Evolutionary conservation across 2,797 vertebrate species (phyloP).

Genomic region (Acanthopagrus latus): DNA sequence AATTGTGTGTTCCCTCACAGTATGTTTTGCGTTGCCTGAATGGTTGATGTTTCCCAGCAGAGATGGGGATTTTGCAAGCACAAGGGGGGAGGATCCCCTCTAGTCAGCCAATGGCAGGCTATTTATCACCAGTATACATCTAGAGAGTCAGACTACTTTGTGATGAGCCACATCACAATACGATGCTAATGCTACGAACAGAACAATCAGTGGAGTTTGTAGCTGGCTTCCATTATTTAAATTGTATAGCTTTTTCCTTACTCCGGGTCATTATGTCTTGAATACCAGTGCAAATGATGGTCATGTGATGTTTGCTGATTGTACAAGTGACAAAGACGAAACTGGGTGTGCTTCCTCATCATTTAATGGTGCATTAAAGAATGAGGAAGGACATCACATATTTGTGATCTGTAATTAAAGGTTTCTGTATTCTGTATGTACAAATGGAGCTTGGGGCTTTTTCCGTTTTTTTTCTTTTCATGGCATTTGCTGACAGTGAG

Average conservation of each 20-base stretch:
- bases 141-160: neutral
- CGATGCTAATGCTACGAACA: neutral
- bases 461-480: neutral
- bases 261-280: neutral
- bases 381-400: neutral
- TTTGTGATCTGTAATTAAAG: neutral
- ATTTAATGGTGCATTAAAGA: neutral
- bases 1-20: too few species aligned
- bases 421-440: neutral
- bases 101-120: too few species aligned
- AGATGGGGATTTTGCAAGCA: too few species aligned
- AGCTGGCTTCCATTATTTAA: neutral
- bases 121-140: too few species aligned
- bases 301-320: neutral
- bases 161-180: neutral
- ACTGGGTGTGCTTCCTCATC: too few species aligned
- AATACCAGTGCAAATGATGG: neutral
- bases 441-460: too few species aligned
- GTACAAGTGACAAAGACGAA: neutral
- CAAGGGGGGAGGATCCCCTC: too few species aligned
- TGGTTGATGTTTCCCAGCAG: too few species aligned
- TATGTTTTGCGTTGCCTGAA: too few species aligned
- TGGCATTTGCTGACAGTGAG: neutral
- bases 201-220: too few species aligned
- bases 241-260: neutral